Evolutionary conservation across 2,797 vertebrate species (phyloP), one percentile per base, ranked within the genome.

Genomic region (Melanotaenia boesemani): DNA sequence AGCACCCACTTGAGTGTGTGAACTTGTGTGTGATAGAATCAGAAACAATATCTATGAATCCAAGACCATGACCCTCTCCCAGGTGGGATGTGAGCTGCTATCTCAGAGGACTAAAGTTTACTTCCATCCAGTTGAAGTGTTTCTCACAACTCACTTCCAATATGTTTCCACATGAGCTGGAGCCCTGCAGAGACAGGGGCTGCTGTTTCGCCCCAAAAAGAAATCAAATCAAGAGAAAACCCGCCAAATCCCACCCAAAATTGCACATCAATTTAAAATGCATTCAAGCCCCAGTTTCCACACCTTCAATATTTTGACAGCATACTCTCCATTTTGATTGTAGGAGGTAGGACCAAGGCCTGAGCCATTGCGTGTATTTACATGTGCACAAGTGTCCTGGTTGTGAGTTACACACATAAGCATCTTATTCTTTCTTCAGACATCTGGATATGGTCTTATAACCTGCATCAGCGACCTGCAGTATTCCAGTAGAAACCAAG

Each of bases 201-300:
- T 65, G 59, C 24, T 4, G 9, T 56, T 63, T 36, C 26, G 55
- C 60, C 48, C 6, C 4, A n/a, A 12, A 62, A 57, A 56, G 7
- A 52, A 55, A 70, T 36, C 39, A 37, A 74, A 58, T 52, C 24
- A 32, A 61, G 39, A 32, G 34, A 20, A 26, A 6, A 6, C 46
- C 12, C 32, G 6, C 32, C 7, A 34, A 34, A 34, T 34, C 46
- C 20, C 4, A 9, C 20, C 46, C 16, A 48, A 7, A 48, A 48
- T 48, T 20, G 44, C 44, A 48, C 44, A 48, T 48, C 46, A 48
- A 16, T 48, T 48, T 48, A 20, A n/a, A 48, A 48, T n/a, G 20
- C 46, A 48, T 16, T 48, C 46, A 48, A n/a, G 46, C 46, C 46
- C 20, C 46, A 48, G 46, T 48, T 48, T n/a, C 20, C 8, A 7